A percentile compares a stretch with the other conserved stretches of the same genome.
These are phyloP conservation scores for Patiria pectinifera DNA, from an alignment of 53 echinoderm and acorn worm genomes.

Conservation along the genomic window DNA sequence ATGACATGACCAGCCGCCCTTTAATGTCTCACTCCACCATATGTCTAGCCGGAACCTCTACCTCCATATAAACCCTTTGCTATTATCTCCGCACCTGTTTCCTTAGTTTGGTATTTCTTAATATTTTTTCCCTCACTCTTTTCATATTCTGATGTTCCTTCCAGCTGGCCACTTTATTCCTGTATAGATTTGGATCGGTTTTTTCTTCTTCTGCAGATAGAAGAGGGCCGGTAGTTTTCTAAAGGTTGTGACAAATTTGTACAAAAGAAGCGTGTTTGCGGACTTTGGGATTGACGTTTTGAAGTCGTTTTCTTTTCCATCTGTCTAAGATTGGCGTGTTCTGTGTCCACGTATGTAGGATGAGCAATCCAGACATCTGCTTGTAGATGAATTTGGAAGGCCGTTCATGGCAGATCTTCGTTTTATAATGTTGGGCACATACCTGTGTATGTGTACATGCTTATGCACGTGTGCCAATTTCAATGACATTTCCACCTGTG, in stretches of 20 bases:
- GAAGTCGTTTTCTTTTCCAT: background rate
- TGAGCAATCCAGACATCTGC: background rate
- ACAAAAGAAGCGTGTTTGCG: background rate
- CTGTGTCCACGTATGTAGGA: background rate
- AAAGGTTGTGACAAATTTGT: slow-evolving; percentile 10
- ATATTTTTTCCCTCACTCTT: background rate
- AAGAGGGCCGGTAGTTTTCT: background rate
- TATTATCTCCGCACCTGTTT: slow-evolving; percentile 25
- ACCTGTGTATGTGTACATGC: background rate
- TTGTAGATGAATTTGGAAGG: background rate
- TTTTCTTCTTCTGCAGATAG: background rate
- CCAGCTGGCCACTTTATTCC: background rate
- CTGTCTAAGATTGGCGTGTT: background rate
- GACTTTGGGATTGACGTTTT: too few relatives aligned
- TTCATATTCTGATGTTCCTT: background rate
- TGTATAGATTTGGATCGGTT: background rate
- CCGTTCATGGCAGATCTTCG: background rate
- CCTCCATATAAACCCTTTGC: background rate
- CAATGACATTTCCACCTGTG: too few relatives aligned
- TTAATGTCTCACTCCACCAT: background rate
- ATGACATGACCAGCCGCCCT: background rate
- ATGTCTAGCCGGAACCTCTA: background rate
- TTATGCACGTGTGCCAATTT: background rate
- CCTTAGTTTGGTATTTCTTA: background rate
- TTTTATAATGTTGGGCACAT: background rate